Evolutionary conservation across 92 coral and sea anemone species (phyloP).

Genomic region (Porites rus): DNA sequence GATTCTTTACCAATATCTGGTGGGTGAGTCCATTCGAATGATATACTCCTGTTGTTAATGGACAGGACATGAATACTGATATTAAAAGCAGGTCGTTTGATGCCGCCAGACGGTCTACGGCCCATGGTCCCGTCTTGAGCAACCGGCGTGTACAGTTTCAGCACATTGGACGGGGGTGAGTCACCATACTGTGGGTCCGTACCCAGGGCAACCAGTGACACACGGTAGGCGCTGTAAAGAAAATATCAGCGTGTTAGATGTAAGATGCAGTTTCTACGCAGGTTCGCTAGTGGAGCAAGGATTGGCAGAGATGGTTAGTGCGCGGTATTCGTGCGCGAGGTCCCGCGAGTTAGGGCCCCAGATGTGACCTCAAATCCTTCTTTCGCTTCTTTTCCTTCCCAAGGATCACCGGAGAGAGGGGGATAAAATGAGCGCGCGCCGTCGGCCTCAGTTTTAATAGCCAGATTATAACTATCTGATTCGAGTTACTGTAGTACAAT

Average conservation of each 20-base stretch:
- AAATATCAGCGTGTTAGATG: not conserved
- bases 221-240: slow-evolving; percentile 71
- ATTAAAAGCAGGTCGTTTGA: slow-evolving; percentile 20
- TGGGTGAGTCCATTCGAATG: slow-evolving; percentile 63
- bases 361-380: too few species aligned
- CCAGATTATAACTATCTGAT: too few species aligned
- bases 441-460: too few species aligned
- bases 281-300: too few species aligned
- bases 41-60: slow-evolving; percentile 57
- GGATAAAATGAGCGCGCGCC: too few species aligned
- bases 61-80: slow-evolving; percentile 49
- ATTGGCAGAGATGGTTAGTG: too few species aligned
- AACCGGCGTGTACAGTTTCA: slow-evolving; percentile 75
- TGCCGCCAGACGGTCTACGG: slow-evolving; percentile 17
- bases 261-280: too few species aligned
- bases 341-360: too few species aligned
- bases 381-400: too few species aligned
- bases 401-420: too few species aligned
- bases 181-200: slow-evolving; percentile 74
- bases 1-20: slow-evolving; percentile 22
- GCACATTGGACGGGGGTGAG: slow-evolving; percentile 78
- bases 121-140: slow-evolving; percentile 52
- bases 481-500: too few species aligned
- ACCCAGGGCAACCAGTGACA: slow-evolving; percentile 70
- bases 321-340: too few species aligned